These are phyloP conservation scores for Botia almorhae DNA, from an alignment of 2,797 vertebrate genomes.

Conservation along the genomic window DNA sequence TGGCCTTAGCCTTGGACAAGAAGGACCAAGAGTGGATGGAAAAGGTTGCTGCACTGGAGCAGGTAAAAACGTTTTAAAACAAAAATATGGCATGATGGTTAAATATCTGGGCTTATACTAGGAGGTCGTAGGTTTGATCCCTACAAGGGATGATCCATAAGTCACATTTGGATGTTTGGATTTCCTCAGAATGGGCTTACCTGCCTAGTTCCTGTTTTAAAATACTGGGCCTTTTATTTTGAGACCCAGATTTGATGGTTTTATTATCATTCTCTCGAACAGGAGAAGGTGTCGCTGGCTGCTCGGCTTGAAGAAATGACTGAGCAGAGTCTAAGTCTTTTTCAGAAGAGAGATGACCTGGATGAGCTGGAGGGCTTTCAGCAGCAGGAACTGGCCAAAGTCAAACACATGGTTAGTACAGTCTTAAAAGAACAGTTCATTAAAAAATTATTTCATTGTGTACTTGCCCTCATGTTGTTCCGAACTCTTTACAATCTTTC, in stretches of 20 bases:
- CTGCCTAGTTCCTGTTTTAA: too few species aligned
- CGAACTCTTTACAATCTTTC: not conserved
- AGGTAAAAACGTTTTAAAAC: conserved; percentile 72
- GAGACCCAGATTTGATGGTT: too few species aligned
- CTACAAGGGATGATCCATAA: not conserved
- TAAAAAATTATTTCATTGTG: not conserved
- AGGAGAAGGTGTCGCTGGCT: conserved; percentile 87
- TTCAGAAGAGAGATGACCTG: conserved; percentile 93
- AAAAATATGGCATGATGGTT: not conserved
- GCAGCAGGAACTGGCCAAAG: conserved; percentile 95
- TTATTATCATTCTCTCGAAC: conserved; percentile 22
- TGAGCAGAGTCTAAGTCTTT: conserved; percentile 88
- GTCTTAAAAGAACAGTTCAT: not conserved
- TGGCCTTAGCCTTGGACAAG: conserved; percentile 89
- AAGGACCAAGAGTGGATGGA: conserved; percentile 98
- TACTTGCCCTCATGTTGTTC: not conserved
- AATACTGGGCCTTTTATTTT: too few species aligned
- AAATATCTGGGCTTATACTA: not conserved
- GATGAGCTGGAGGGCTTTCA: conserved; percentile 97
- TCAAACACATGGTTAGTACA: conserved; percentile 92
- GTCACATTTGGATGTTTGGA: too few species aligned
- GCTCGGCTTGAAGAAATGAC: conserved; percentile 83
- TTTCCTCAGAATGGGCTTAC: not conserved
- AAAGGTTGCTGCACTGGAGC: conserved; percentile 84
- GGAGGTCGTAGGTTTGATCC: not conserved